A percentile compares a stretch with the other conserved stretches of the same genome.
phyloP scores from a whole-genome alignment of 2,113 vertebrate species.

The Paramisgurnus dabryanus region DNA sequence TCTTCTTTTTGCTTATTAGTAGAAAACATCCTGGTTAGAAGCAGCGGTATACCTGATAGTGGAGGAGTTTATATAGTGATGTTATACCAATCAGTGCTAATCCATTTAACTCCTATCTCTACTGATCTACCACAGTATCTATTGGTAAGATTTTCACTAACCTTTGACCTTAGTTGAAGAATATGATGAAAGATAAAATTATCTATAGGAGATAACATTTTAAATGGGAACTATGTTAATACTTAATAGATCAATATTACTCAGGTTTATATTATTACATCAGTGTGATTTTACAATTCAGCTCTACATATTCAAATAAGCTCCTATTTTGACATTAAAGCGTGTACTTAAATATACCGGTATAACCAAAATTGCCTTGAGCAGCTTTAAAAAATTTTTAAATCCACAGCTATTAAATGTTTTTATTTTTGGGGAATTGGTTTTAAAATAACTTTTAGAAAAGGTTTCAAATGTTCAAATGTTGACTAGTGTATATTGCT shows the following conservation, averaged over 20 bases:
- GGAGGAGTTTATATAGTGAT: slow-evolving; percentile 29
- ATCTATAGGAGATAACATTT: not conserved
- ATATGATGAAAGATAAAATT: slow-evolving; percentile 19
- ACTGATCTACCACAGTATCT: slow-evolving; percentile 8
- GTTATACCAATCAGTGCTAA: not conserved
- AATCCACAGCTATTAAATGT: no score
- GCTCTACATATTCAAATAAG: not conserved
- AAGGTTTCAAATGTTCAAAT: no score
- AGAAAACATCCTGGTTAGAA: slow-evolving; percentile 11
- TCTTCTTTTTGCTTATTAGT: slow-evolving; percentile 4
- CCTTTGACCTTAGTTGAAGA: slow-evolving; percentile 41
- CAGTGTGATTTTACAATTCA: not conserved
- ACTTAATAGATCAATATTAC: not conserved
- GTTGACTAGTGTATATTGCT: no score
- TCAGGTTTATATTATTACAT: not conserved
- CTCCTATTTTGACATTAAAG: no score
- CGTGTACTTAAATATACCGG: no score
- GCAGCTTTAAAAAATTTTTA: no score
- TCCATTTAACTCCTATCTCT: not conserved
- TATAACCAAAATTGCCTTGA: no score
- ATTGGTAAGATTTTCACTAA: slow-evolving; percentile 49
- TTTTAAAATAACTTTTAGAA: no score
- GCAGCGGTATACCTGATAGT: not conserved
- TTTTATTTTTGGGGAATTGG: no score
- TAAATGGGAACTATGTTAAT: slow-evolving; percentile 12